Evolutionary conservation across 35 echinoderm and acorn worm genomes (phyloP), one percentile per base, ranked within the genome.

Genomic region (Apostichopus parvimensis): DNA sequence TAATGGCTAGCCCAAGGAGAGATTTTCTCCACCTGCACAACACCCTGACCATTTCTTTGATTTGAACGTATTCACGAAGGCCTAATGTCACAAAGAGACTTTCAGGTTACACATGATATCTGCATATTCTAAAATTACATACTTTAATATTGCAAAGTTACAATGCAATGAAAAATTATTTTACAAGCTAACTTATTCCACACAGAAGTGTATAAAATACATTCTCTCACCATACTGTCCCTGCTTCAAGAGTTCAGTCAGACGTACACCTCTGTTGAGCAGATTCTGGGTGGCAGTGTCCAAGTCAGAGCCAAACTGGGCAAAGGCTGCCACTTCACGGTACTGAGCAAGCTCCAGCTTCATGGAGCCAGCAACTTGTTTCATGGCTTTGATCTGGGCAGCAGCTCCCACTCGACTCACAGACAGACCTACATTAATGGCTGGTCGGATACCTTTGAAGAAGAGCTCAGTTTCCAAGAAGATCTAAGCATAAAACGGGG

Each of bases 351-450:
- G 91, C 70, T 98, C 97, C 23, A 98, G 97, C 91, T 98, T 98
- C 97, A 98, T 98, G 93, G 97, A 96, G 82, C 97, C 97, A 91
- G 97, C 94, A 59, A 98, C 97, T 93, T 98, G 97, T 68, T 98
- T 98, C 97, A 98, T 98, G 92, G 97, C 95, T 80, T 98, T 98
- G 71, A 95, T 95, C 77, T 98, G 97, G 90, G 97, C 97, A 82
- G 97, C 97, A 70, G 97, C 82, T 77, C 97, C 97, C 68, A 98
- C 97, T 91, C 97, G 93, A 65, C 97, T 98, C 15, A 98, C 97
- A 93, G 97, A 98, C 53, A 98, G 95, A 90, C 96, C 96, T 21
- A 98, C 96, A 92, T 98, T 98, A 94, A 98, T 98, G 92, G 96
- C 96, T 86, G 96, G 96, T 57, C 96, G 96, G 79, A 98, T 98